Percentiles rank a stretch among this genome's conserved stretches.
Conservation (phyloP, 2,888 invertebrate genomes). For the Xylota sylvarum region DNA sequence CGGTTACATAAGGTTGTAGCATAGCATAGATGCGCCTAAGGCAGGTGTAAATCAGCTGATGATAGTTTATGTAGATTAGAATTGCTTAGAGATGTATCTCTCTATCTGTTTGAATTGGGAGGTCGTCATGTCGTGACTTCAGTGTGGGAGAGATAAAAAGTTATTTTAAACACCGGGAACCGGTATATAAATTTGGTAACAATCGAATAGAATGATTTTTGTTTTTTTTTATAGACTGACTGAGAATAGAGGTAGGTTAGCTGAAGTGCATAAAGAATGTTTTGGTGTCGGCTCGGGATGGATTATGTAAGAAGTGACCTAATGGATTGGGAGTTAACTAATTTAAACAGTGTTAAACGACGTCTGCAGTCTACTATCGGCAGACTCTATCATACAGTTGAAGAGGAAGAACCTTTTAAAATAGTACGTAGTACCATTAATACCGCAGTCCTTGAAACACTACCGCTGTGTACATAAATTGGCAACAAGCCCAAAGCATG, state of each 20-base stretch:
- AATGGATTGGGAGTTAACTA: not conserved
- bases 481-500: too few species aligned
- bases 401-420: too few species aligned
- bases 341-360: not conserved
- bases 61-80: slow-evolving; percentile 67
- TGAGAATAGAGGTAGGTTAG: not conserved
- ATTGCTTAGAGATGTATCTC: slow-evolving; percentile 51
- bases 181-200: slow-evolving; percentile 22
- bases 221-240: not conserved
- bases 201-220: slow-evolving; percentile 18
- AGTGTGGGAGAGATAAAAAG: slow-evolving; percentile 41
- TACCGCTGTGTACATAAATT: too few species aligned
- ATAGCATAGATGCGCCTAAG: slow-evolving; percentile 50
- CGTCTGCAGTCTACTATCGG: too few species aligned
- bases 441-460: too few species aligned
- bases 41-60: slow-evolving; percentile 73
- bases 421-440: too few species aligned
- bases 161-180: slow-evolving; percentile 24
- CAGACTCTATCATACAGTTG: too few species aligned
- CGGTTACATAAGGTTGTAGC: slow-evolving; percentile 61
- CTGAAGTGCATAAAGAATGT: not conserved
- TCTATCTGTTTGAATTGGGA: slow-evolving; percentile 24
- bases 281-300: not conserved
- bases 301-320: not conserved
- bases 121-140: slow-evolving; percentile 32